Base-by-base conservation (phyloP, 1,140 invertebrate species). In the Mizuhopecten yessoensis region DNA sequence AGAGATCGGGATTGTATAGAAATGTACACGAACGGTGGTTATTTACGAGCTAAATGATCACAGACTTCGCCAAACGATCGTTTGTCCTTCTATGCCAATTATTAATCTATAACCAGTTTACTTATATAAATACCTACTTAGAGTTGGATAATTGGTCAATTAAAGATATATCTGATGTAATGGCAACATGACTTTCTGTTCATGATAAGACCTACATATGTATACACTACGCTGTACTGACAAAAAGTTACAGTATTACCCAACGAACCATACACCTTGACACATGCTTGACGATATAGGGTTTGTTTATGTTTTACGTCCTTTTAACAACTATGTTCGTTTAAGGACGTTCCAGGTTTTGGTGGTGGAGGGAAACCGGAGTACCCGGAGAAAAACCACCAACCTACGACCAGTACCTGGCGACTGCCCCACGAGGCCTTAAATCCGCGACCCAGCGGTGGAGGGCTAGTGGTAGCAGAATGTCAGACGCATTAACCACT, bases 11-110 rank as follows among this genome's bases (percentile, higher is more conserved):
- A 17, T 29, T 75, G 57, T 75, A 29, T 75, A 75, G 57, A 29
- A n/a, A 29, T 29, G 57, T 75, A 75, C n/a, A 75, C n/a, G 36
- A 7, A 29, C 23, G 1, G 57, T 29, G n/a, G 57, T 75, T 7
- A 75, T 75, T 75, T 75, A 75, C 57, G 57, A 75, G 57, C 57
- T 75, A 75, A 75, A 0, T 75, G 57, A 75, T 29, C 57, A 29
- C n/a, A 13, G 57, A 75, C 57, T 29, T 75, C 57, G 29, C 57
- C 57, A 75, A 23, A 29, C 29, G 36, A 75, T 75, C 57, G 29
- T n/a, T 29, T 75, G 29, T 29, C 57, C 2, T 75, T 5, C 29
- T 17, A 75, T 75, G 57, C 9, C 29, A 5, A n/a, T 75, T 29
- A 75, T 75, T 75, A 75, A 75, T 75, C 23, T 75, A 11, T 57